A percentile compares a stretch with the other conserved stretches of the same genome.
Evolutionary conservation across 2,888 invertebrate species (phyloP).

Genomic region (Rapana venosa): DNA sequence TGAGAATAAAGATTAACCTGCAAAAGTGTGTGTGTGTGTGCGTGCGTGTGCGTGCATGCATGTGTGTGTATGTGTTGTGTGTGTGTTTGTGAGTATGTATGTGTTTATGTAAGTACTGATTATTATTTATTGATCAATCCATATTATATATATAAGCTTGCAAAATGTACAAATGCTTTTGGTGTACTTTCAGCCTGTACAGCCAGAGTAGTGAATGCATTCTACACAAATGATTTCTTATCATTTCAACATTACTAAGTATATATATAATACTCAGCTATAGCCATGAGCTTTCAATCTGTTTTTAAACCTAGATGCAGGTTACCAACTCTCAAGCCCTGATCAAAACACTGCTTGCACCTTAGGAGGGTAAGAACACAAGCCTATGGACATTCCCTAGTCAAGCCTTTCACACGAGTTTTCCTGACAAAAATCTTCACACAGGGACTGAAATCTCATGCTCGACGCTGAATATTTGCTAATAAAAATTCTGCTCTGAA

Average conservation of each 20-base stretch:
- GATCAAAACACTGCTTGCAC: no score
- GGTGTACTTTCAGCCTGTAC: not conserved
- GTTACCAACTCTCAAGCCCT: no score
- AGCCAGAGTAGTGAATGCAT: not conserved
- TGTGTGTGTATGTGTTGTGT: not conserved
- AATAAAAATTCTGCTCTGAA: no score
- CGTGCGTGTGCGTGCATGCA: not conserved
- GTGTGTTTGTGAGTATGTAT: not conserved
- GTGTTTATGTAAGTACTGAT: not conserved
- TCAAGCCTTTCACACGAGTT: no score
- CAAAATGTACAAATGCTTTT: not conserved
- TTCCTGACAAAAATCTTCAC: no score
- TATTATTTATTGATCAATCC: not conserved
- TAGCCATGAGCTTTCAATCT: no score
- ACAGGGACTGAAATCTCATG: no score
- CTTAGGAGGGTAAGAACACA: no score
- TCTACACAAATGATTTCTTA: not conserved
- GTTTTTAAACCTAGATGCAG: no score
- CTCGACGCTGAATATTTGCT: no score
- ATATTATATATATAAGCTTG: not conserved
- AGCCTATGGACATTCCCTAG: no score
- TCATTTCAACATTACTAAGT: not conserved
- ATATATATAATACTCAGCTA: not conserved
- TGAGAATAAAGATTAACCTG: not conserved
- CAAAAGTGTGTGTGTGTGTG: not conserved